Base-by-base conservation (phyloP, 2,113 vertebrate genomes). In the Platichthys flesus region DNA sequence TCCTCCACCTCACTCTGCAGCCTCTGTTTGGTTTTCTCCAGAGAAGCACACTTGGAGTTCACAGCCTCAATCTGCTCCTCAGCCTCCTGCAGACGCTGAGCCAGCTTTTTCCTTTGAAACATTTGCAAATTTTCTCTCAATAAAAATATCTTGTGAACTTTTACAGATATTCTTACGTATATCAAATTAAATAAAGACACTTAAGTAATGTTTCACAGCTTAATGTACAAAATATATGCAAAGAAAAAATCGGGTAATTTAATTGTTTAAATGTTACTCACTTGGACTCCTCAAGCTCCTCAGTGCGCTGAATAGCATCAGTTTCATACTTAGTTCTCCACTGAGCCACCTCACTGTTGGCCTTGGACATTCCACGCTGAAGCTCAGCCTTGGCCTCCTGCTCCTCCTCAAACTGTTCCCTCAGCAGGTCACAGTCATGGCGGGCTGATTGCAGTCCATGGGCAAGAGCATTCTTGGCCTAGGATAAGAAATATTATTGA, bases 321-420 rank as follows among this genome's bases (percentile, higher is more conserved):
- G 95, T 96, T 79, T 96, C 96, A 14, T 96, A 96, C 71, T 96
- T 96, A 55, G 89, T 82, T 81, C 96, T 95, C 96, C 96, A 97
- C 80, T 96, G 95, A 82, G 95, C 94, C 12, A 96, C 95, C 88
- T 97, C 95, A 14, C 90, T 93, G 89, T 97, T 97, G 87, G 95
- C 95, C 82, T 96, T 97, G 88, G 96, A 97, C 92, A 97, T 83
- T 2, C 81, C 88, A 49, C 95, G 82, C 88, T 97, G 96, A 68
- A 96, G 88, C 76, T 97, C 96, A 2, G 93, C 91, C 21, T 97
- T 97, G 72, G 62, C 85, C 71, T 96, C 95, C 86, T 95, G 95
- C 66, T 96, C 96, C 80, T 96, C 95, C 87, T 96, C 95, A 37
- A 89, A 95, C 85, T 96, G 95, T 80, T 95, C 96, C 79, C 95